Conservation (phyloP, 1,140 invertebrate species). For the Conus betulinus region DNA sequence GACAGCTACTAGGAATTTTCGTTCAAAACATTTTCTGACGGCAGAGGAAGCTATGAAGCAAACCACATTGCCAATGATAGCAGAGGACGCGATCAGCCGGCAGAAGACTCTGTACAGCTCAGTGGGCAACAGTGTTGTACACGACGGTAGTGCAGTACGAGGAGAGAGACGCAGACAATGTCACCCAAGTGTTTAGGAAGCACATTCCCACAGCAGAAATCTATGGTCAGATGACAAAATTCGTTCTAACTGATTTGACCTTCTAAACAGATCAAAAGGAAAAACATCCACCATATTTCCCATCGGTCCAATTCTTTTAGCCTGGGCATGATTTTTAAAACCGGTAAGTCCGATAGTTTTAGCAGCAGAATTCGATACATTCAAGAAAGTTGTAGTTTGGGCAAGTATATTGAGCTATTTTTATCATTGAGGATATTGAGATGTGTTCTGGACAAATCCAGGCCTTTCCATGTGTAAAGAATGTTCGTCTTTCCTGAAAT, state of each 20-base stretch:
- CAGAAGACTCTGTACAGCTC: too few relatives aligned
- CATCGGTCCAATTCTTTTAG: neutral
- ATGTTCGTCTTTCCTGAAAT: too few relatives aligned
- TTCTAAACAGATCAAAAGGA: neutral
- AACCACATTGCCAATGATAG: too few relatives aligned
- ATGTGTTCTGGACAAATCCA: neutral
- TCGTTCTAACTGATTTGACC: neutral
- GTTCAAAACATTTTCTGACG: too few relatives aligned
- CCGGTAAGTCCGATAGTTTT: too few relatives aligned
- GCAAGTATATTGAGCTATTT: slow-evolving; percentile 23
- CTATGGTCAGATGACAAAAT: neutral
- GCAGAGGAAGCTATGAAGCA: too few relatives aligned
- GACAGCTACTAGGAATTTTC: too few relatives aligned
- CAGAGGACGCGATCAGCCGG: too few relatives aligned
- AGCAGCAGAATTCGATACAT: neutral
- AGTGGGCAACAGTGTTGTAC: too few relatives aligned
- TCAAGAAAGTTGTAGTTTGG: slow-evolving; percentile 11
- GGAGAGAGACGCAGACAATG: neutral
- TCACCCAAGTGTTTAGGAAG: neutral
- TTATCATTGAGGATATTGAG: neutral
- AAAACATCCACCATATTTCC: neutral
- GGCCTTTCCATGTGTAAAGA: neutral
- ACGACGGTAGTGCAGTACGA: neutral
- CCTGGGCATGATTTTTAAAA: too few relatives aligned
- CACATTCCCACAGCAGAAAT: too few relatives aligned